Base-by-base conservation (phyloP, 2,797 vertebrate species). In the Sebastes vulpes region DNA sequence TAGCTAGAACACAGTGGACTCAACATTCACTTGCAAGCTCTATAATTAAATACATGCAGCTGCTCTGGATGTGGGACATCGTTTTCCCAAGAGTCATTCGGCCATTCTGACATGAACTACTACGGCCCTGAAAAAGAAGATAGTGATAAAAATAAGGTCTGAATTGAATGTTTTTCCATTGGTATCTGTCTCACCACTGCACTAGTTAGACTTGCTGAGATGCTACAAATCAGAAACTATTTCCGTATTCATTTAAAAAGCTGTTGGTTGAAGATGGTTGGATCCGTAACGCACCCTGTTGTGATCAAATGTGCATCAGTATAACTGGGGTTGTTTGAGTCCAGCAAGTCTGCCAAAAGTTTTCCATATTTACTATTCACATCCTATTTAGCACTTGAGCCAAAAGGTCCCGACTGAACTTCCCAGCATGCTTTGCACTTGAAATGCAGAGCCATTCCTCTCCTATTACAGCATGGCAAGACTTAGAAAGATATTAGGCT, bases 31-130 rank as follows among this genome's bases (percentile, higher is more conserved):
- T 83, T 6, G 18, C 28, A 50, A 79, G 23, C 14, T 75, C 65
- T 82, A 53, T 84, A 77, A 90, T 92, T 87, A 90, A 81, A 90
- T 81, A 57, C 58, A 75, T 65, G 29, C 78, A 88, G 82, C 77
- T 84, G 67, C 32, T 88, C 65, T 82, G 57, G 48, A 86, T 83
- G 59, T 82, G 32, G 77, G 79, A 77, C 72, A 82, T 65, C 4
- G 31, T 81, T 88, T 84, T 79, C 80, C 73, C 83, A 73, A 78
- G 82, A 87, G 73, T 85, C 66, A 83, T 58, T 83, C 23, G 48
- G 48, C 14, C 73, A 26, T 11, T 74, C 21, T 59, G 26, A 82
- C 4, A 67, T 50, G 53, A 82, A 48, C 20, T 50, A 32, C 25
- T 59, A 60, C 3, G 58, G 56, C 65, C 35, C 54, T 63, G 32